Evolutionary conservation across 2,888 invertebrate genomes (phyloP), one percentile per base, ranked within the genome.

Genomic region (Tetheella fluctuosa): DNA sequence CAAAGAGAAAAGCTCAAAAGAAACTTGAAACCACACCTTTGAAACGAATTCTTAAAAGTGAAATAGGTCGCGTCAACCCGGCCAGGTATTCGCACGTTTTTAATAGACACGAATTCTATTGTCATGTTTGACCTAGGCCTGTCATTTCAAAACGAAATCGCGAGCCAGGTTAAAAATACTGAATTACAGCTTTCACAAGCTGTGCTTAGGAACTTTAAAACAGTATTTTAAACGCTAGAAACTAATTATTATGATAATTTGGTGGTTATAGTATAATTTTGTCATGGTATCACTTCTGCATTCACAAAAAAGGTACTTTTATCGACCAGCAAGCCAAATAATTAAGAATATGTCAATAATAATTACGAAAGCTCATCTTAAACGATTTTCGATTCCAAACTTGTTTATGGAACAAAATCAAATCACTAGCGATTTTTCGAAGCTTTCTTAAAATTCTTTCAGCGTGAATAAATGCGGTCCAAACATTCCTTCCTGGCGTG

Each of bases 401-500:
- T 37, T 15, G 34, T 37, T 37, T 37, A 37, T 13, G 15, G 7
- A 42, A 17, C 17, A 6, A 17, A 17, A 1, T 20, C 0, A 20
- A 48, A 48, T 48, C 20, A 10, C 6, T 2, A 10, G 20, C 48
- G 10, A 48, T 48, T 48, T 20, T 10, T 20, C 10, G 64, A 66
- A 68, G 70, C 67, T 70, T 69, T 74, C 71, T 73, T 68, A 76
- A 79, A 83, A 83, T 83, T 83, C 81, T 80, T 73, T 64, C 76
- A 82, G 77, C 83, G 82, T 85, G 82, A 88, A 86, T 90, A 89
- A 90, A 90, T 84, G 80, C 79, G 83, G 74, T 77, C 74, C 81
- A 84, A 87, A 88, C 82, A 86, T 84, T 79, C 75, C 62, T 62
- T 58, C 67, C 76, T 91, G 91, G 91, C 89, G 59, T 52, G 1